phyloP scores from a whole-genome alignment of 2,797 vertebrate species.

The Cyclura pinguis region DNA sequence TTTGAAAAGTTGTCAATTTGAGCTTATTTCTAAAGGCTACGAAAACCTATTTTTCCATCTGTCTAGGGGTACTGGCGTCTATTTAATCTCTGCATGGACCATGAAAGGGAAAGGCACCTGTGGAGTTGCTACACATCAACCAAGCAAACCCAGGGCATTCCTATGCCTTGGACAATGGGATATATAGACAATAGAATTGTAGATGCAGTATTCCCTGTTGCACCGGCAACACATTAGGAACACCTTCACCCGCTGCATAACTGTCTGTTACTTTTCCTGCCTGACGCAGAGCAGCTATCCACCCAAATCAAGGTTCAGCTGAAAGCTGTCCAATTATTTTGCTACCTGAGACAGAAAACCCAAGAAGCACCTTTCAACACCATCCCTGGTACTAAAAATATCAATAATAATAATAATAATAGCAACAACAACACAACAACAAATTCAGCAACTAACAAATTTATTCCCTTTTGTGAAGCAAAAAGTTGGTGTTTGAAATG shows the following conservation, averaged over 20 bases:
- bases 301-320: not conserved
- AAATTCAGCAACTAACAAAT: too few relatives aligned
- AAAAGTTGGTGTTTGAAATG: too few relatives aligned
- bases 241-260: not conserved
- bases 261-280: not conserved
- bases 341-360: not conserved
- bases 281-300: not conserved
- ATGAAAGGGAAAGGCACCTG: not conserved
- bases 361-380: too few relatives aligned
- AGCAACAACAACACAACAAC: too few relatives aligned
- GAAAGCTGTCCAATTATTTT: not conserved
- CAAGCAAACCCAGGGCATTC: too few relatives aligned
- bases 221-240: not conserved
- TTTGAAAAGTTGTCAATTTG: not conserved
- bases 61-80: not conserved
- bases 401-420: too few relatives aligned
- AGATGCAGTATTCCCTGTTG: not conserved
- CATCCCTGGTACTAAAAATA: too few relatives aligned
- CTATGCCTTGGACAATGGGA: not conserved
- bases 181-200: too few relatives aligned
- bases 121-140: not conserved
- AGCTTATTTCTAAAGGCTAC: not conserved
- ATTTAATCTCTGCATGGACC: not conserved
- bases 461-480: too few relatives aligned
- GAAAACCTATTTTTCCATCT: not conserved